A percentile compares a stretch with the other conserved stretches of the same genome.
Evolutionary conservation across 2,113 vertebrate species (phyloP).

Genomic region (Tympanuchus pallidicinctus): DNA sequence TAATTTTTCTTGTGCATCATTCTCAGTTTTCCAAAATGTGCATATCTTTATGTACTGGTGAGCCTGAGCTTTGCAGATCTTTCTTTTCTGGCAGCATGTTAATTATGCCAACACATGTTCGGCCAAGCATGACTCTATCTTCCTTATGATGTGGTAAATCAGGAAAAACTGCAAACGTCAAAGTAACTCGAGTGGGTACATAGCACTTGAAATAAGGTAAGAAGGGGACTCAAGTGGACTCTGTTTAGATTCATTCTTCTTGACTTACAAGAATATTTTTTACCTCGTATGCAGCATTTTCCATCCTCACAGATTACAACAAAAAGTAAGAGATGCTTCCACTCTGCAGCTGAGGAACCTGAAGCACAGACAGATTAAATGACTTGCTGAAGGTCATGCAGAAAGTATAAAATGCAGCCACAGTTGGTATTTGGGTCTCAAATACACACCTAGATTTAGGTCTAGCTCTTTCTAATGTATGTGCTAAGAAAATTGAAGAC

Average conservation of each 20-base stretch:
- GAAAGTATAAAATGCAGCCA: neutral
- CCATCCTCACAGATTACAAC: neutral
- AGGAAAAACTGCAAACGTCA: neutral
- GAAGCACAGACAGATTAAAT: neutral
- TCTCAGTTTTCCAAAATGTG: neutral
- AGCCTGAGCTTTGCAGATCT: neutral
- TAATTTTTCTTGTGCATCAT: constrained; percentile 14
- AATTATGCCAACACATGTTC: neutral
- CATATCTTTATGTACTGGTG: neutral
- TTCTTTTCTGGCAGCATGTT: neutral
- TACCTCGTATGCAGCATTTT: neutral
- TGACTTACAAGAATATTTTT: neutral
- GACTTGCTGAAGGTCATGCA: neutral
- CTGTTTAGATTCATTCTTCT: neutral
- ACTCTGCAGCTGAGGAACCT: neutral
- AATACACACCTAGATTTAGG: neutral
- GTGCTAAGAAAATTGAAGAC: neutral
- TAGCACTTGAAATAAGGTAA: neutral
- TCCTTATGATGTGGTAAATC: neutral
- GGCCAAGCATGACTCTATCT: neutral
- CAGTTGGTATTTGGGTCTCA: neutral
- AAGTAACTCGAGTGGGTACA: neutral
- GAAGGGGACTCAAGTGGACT: neutral
- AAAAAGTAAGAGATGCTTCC: neutral
- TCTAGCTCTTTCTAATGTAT: neutral